Evolutionary conservation across 2,797 vertebrate genomes (phyloP).

Genomic region (Morelia viridis): DNA sequence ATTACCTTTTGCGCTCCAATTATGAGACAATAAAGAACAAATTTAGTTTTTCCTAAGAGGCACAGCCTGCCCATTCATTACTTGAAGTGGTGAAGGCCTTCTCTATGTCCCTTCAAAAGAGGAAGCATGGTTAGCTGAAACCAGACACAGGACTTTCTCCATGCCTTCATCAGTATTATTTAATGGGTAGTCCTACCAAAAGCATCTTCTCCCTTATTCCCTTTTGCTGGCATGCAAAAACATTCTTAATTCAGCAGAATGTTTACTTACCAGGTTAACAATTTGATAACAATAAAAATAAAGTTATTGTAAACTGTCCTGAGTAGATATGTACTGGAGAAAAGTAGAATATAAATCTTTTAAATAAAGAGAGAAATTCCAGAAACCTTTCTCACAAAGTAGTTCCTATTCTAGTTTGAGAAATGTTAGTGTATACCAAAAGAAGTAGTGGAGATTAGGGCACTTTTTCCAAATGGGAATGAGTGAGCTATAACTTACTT

Average conservation of each 20-base stretch:
- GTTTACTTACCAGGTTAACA: neutral
- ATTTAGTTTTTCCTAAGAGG: neutral
- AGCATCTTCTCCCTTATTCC: neutral
- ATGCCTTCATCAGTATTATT: neutral
- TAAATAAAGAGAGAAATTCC: neutral
- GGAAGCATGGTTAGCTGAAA: neutral
- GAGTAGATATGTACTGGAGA: neutral
- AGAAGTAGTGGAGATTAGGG: neutral
- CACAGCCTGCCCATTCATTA: neutral
- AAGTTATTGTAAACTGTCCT: neutral
- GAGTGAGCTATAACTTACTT: neutral
- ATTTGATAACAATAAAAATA: neutral
- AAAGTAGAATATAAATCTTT: neutral
- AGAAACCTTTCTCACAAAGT: neutral
- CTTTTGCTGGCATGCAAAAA: neutral
- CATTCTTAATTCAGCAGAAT: neutral
- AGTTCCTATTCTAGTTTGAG: neutral
- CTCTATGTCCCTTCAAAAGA: neutral
- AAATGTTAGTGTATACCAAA: neutral
- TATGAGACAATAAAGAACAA: neutral
- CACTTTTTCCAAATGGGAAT: neutral
- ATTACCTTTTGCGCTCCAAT: neutral
- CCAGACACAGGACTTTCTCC: neutral
- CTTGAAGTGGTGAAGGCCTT: neutral
- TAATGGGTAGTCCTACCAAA: neutral